Evolutionary conservation across 2,888 invertebrate genomes (phyloP).

Genomic region (Spisula subtruncata): DNA sequence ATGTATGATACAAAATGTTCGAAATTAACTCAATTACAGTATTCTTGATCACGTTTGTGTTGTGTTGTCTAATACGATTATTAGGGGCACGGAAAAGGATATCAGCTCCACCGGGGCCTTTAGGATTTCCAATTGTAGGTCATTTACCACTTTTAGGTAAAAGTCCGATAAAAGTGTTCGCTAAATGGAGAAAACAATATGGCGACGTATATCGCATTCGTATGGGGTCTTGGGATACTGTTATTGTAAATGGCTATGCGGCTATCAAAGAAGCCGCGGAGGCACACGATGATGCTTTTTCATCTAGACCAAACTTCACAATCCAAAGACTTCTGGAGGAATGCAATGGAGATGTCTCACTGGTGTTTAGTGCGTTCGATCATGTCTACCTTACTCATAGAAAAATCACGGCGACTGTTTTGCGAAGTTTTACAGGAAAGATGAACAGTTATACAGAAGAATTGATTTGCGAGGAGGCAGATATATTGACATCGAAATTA

Average conservation of each 20-base stretch:
- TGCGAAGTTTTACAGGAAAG: constrained; percentile 61
- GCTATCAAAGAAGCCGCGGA: constrained; percentile 66
- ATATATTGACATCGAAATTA: constrained; percentile 26
- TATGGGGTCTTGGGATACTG: constrained; percentile 69
- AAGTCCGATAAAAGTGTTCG: constrained; percentile 64
- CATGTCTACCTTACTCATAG: constrained; percentile 51
- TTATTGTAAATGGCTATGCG: constrained; percentile 71
- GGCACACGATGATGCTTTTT: constrained; percentile 62
- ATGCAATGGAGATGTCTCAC: neutral
- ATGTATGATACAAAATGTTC: neutral
- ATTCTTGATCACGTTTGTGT: constrained; percentile 10
- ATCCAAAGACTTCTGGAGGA: constrained; percentile 45
- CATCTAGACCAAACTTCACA: constrained; percentile 66
- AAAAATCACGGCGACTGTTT: constrained; percentile 54
- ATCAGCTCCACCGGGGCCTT: constrained; percentile 68
- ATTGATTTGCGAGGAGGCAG: neutral
- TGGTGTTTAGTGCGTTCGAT: constrained; percentile 39
- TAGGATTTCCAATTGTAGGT: constrained; percentile 73
- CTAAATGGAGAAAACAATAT: constrained; percentile 62
- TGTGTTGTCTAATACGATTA: neutral
- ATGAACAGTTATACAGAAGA: constrained; percentile 19
- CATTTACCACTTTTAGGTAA: constrained; percentile 69
- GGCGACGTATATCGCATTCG: constrained; percentile 71
- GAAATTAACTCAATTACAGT: constrained; percentile 11
- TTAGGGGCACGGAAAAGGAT: neutral